Evolutionary conservation across 2,113 vertebrate genomes (phyloP), one percentile per base, ranked within the genome.

Genomic region (Nannobrachium achirus): DNA sequence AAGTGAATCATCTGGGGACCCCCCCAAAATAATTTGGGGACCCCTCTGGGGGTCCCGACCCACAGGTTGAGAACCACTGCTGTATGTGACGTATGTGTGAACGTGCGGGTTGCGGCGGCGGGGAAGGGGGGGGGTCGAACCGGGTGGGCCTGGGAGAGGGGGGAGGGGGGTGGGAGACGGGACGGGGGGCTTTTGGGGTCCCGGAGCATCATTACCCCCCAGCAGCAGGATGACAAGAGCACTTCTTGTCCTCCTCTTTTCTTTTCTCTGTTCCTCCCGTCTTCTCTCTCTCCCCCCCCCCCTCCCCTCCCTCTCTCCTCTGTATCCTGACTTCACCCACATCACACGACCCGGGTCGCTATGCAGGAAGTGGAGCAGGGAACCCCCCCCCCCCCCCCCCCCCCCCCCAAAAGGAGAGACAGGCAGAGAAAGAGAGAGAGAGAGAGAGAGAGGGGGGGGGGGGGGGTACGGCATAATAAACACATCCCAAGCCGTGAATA

Each of bases 81-180:
- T 25, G 4, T 25, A 25, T 59, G 70, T 86, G 80, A 90, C 55
- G 75, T 89, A 82, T 86, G 63, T 89, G 84, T 86, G 63, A 90
- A 88, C 63, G 60, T 61, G 68, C 62, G 62, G 39, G 70, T 65
- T 75, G 66, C n/a, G 79, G 71, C 69, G 39, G n/a, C n/a, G n/a
- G n/a, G n/a, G n/a, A n/a, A n/a, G n/a, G n/a, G n/a, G n/a, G 58
- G 49, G 39, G 44, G 52, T 10, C 33, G n/a, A 73, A 40, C 63
- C 7, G 19, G 40, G 61, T 20, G 42, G 40, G 62, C 38, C 25
- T 25, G 16, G 8, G 13, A 56, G 69, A 60, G 58, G 15, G 1
- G 20, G 25, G 48, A 20, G 25, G 38, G 61, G 55, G 60, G 52
- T 69, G 48, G 25, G 45, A 46, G 46, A 9, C 14, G 18, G 64